Evolutionary conservation across 64 coral and sea anemone species (phyloP).

Genomic region (Porites lutea): DNA sequence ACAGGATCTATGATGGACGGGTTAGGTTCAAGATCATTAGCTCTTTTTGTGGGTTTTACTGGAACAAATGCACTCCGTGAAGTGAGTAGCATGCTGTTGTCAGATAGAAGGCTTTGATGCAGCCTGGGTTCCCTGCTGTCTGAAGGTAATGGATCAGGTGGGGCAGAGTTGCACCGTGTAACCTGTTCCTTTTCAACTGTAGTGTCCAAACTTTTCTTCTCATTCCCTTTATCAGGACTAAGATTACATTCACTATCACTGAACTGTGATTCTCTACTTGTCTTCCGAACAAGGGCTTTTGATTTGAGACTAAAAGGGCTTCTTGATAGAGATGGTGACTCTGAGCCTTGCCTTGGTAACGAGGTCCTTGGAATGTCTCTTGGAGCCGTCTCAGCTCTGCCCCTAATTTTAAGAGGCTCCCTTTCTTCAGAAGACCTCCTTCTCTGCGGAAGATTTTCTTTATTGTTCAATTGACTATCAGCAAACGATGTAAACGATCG

Average conservation of each 20-base stretch:
- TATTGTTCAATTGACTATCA: conserved; percentile 55
- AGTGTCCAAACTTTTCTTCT: neutral
- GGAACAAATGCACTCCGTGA: conserved; percentile 33
- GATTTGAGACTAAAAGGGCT: conserved; percentile 59
- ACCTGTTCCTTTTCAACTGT: neutral
- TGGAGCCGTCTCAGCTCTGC: conserved; percentile 39
- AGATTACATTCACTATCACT: conserved; percentile 36
- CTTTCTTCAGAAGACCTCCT: conserved; percentile 77
- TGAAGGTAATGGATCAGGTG: neutral
- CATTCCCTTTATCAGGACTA: neutral
- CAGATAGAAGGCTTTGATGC: neutral
- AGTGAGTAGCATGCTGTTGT: neutral
- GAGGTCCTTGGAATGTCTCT: conserved; percentile 9
- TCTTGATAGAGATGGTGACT: conserved; percentile 40
- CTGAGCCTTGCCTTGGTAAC: conserved; percentile 6
- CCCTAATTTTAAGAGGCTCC: conserved; percentile 20
- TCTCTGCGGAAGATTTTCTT: conserved; percentile 65
- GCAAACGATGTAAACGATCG: conserved; percentile 85
- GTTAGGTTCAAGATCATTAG: conserved; percentile 7
- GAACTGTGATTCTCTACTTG: conserved; percentile 39
- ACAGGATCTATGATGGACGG: neutral
- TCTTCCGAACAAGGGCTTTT: conserved; percentile 36
- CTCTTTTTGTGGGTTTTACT: conserved; percentile 40
- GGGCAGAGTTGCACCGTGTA: conserved; percentile 1
- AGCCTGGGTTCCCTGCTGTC: conserved; percentile 21